A percentile compares a stretch with the other conserved stretches of the same genome.
Conservation (phyloP, 2,888 invertebrate species). For the Torymus auratus region DNA sequence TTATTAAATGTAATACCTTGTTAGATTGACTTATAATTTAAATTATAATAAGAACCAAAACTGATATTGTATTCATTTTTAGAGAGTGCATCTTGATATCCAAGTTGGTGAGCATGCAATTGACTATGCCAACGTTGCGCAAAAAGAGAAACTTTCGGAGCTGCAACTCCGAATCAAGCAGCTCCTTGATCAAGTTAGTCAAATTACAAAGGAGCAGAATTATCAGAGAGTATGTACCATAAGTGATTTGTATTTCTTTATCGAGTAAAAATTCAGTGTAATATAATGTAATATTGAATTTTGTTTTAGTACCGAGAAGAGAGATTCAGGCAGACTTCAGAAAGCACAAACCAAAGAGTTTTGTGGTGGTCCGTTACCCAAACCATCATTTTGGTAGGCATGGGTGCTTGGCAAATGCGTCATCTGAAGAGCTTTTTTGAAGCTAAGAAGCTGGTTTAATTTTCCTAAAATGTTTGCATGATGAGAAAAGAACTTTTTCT, state of each 20-base stretch:
- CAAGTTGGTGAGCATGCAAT: constrained; percentile 99
- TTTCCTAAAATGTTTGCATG: constrained; percentile 32
- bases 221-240: constrained; percentile 90
- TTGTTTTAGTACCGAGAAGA: constrained; percentile 93
- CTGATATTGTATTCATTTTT: constrained; percentile 61
- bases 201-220: constrained; percentile 99
- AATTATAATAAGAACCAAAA: constrained; percentile 1
- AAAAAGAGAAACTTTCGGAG: constrained; percentile 97
- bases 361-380: constrained; percentile 98
- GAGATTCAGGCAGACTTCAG: constrained; percentile 97
- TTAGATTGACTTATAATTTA: background rate
- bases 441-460: constrained; percentile 97
- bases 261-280: constrained; percentile 35
- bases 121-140: constrained; percentile 97
- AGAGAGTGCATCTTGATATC: constrained; percentile 96
- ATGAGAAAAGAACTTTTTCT: constrained; percentile 42
- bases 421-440: constrained; percentile 99
- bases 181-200: constrained; percentile 97
- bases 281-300: constrained; percentile 43
- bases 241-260: constrained; percentile 18
- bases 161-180: constrained; percentile 96
- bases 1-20: too few species aligned
- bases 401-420: constrained; percentile 99
- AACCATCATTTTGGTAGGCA: constrained; percentile 90
- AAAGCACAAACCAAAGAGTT: constrained; percentile 96